Evolutionary conservation across 2,113 vertebrate species (phyloP).

Genomic region (Pluvialis apricaria): DNA sequence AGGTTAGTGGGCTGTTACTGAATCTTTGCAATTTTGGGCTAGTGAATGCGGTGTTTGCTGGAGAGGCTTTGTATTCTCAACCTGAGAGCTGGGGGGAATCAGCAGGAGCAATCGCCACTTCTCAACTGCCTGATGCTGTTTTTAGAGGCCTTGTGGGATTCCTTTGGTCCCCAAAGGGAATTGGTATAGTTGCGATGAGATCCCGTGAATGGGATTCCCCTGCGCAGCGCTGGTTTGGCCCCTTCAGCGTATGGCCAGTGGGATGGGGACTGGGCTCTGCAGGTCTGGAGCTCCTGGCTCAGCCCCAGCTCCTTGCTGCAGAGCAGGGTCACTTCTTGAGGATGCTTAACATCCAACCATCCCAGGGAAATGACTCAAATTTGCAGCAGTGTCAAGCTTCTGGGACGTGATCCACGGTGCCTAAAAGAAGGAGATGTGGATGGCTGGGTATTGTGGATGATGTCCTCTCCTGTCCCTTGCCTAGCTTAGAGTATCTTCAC

Average conservation of each 20-base stretch:
- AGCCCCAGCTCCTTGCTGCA: background rate
- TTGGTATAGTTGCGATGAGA: background rate
- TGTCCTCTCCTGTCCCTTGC: background rate
- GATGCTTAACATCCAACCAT: background rate
- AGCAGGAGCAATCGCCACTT: background rate
- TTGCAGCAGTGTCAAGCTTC: background rate
- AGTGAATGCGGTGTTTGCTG: background rate
- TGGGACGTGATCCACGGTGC: background rate
- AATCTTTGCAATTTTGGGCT: background rate
- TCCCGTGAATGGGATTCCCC: background rate
- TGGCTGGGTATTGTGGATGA: background rate
- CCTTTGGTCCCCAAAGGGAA: background rate
- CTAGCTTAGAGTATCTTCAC: background rate
- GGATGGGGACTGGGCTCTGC: background rate
- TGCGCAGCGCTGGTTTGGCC: background rate
- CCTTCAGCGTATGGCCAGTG: background rate
- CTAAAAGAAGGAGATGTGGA: background rate
- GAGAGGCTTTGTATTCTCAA: background rate
- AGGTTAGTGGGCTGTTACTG: constrained; percentile 73
- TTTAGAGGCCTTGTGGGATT: background rate
- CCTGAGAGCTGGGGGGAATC: background rate
- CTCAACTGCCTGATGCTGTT: background rate
- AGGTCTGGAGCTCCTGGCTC: background rate
- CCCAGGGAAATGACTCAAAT: background rate
- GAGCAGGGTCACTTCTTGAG: background rate